Percentiles rank a stretch among this genome's conserved stretches.
These are phyloP conservation scores for Sesia bembeciformis DNA, from an alignment of 2,888 invertebrate genomes.

Conservation along the genomic window DNA sequence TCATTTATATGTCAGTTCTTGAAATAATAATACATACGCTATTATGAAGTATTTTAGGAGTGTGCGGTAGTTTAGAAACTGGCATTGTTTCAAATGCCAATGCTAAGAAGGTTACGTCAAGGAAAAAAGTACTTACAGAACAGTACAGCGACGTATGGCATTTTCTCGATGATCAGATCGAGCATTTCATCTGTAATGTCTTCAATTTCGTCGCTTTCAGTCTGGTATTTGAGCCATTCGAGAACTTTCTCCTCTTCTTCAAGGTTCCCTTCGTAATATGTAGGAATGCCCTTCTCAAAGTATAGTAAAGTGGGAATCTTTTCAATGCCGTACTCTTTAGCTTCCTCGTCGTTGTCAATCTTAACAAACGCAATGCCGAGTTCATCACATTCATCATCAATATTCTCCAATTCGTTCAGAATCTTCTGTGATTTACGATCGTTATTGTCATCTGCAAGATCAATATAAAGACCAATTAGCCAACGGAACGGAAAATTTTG, in stretches of 20 bases:
- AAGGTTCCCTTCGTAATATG: conserved; percentile 86
- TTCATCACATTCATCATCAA: conserved; percentile 93
- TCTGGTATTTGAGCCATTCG: conserved; percentile 89
- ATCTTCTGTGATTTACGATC: conserved; percentile 90
- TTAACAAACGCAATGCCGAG: conserved; percentile 93
- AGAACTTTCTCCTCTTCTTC: conserved; percentile 92
- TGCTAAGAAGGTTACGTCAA: conserved; percentile 20
- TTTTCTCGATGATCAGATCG: conserved; percentile 89
- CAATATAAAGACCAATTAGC: too few species aligned
- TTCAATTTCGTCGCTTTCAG: conserved; percentile 92
- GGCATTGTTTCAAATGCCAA: conserved; percentile 41
- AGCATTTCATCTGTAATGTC: conserved; percentile 96
- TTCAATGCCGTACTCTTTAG: conserved; percentile 92
- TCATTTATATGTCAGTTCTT: conserved; percentile 70
- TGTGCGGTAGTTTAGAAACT: conserved; percentile 29
- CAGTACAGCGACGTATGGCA: conserved; percentile 90
- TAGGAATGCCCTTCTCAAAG: conserved; percentile 84
- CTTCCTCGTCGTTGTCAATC: conserved; percentile 92
- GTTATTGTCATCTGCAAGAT: conserved; percentile 85
- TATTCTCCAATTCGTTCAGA: conserved; percentile 91
- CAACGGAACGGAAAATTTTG: too few species aligned
- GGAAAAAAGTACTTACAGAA: conserved; percentile 83
- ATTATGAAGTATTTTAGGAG: conserved; percentile 20
- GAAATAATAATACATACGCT: conserved; percentile 5
- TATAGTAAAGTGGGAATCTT: conserved; percentile 90